Percentiles rank a stretch among this genome's conserved stretches.
These are phyloP conservation scores for Pluvialis apricaria DNA, from an alignment of 2,113 vertebrate genomes.

Conservation along the genomic window DNA sequence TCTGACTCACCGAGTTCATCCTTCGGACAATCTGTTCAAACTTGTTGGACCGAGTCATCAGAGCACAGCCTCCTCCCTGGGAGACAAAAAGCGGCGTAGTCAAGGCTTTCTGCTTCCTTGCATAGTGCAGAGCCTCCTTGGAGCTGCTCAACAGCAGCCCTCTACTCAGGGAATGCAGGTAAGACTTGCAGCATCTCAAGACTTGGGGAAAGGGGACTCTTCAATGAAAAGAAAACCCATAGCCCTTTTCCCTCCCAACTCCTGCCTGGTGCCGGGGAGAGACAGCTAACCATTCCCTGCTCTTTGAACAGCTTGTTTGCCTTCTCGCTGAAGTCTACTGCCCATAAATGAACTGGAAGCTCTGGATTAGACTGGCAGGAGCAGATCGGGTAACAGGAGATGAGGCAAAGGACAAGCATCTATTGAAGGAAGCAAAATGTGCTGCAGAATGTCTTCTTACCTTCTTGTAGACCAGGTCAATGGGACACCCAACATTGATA, in stretches of 20 bases:
- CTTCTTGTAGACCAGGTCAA: constrained; percentile 96
- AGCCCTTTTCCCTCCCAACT: not conserved
- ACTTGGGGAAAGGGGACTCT: not conserved
- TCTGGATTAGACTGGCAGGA: not conserved
- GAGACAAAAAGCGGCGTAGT: not conserved
- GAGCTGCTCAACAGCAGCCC: not conserved
- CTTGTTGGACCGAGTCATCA: constrained; percentile 89
- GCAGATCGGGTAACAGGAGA: not conserved
- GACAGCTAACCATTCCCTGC: not conserved
- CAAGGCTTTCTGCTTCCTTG: not conserved
- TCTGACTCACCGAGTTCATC: constrained; percentile 85
- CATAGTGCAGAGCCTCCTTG: not conserved
- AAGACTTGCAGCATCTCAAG: not conserved
- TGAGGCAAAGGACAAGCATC: not conserved
- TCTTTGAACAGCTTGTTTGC: not conserved
- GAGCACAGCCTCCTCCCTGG: constrained; percentile 93
- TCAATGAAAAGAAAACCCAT: not conserved
- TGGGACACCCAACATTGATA: constrained; percentile 94
- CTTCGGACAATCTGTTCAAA: constrained; percentile 91
- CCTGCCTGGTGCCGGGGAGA: not conserved
- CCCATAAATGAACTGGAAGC: not conserved
- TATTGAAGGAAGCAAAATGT: accelerated
- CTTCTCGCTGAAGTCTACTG: not conserved
- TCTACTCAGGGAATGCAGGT: not conserved
- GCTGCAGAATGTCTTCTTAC: constrained; percentile 48